phyloP scores from a whole-genome alignment of 1,140 invertebrate genomes.

The Dufourea novaeangliae region DNA sequence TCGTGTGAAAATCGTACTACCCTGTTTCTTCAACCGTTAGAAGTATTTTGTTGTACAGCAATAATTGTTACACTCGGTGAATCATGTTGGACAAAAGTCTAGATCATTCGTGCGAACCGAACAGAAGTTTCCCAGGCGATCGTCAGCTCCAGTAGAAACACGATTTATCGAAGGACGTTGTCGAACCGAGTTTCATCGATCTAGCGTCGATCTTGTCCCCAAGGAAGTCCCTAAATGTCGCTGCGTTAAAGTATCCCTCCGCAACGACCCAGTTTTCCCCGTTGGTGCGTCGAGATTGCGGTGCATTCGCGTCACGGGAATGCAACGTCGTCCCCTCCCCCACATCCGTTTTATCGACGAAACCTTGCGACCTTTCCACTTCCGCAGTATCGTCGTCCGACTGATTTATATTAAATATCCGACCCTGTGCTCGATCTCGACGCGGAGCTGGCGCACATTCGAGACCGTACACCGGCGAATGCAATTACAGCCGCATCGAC shows the following conservation, averaged over 20 bases:
- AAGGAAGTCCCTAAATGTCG: conserved; percentile 2
- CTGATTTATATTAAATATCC: conserved; percentile 59
- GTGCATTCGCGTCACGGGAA: conserved; percentile 21
- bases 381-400: conserved; percentile 29
- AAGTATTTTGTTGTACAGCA: too few relatives aligned
- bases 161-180: neutral
- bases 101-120: neutral
- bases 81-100: too few relatives aligned
- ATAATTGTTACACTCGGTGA: too few relatives aligned
- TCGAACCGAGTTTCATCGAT: neutral
- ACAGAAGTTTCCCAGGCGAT: neutral
- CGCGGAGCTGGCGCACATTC: conserved; percentile 25
- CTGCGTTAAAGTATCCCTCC: conserved; percentile 11
- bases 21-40: too few relatives aligned
- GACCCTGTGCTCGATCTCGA: conserved; percentile 21
- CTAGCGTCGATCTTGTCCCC: neutral
- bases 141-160: neutral
- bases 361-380: neutral
- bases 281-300: conserved; percentile 21
- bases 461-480: conserved; percentile 36
- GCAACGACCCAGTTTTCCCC: conserved; percentile 14
- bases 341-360: too few relatives aligned
- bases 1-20: neutral
- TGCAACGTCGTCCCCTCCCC: neutral
- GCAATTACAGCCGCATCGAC: conserved; percentile 59